Conservation (phyloP, 2,113 vertebrate genomes). For the Lophura nycthemera region DNA sequence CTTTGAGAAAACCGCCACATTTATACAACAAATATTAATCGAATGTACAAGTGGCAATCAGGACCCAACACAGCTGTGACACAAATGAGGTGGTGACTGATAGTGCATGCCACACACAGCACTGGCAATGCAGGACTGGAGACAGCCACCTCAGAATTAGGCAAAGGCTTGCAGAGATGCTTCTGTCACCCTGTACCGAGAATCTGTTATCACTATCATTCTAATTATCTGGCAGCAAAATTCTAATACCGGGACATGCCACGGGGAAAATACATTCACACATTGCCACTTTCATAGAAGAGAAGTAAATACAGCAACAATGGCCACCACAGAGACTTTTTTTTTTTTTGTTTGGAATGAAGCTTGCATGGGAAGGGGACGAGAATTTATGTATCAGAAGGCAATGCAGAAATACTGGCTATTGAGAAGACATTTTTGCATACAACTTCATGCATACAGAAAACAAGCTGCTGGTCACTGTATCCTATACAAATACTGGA, state of each 20-base stretch:
- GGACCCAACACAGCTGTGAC: not conserved
- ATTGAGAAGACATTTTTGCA: not conserved
- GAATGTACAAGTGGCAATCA: not conserved
- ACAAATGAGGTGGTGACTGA: not conserved
- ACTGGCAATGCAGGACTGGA: not conserved
- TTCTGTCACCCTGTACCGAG: not conserved
- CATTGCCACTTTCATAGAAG: not conserved
- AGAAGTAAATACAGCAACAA: not conserved
- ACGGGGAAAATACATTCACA: not conserved
- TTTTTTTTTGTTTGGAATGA: not conserved
- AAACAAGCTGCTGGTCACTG: not conserved
- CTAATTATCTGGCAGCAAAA: not conserved
- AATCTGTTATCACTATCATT: not conserved
- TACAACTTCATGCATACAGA: not conserved
- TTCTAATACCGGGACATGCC: not conserved
- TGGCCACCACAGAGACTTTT: not conserved
- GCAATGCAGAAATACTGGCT: not conserved
- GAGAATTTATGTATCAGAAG: not conserved
- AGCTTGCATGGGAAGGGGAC: not conserved
- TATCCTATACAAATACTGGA: constrained; percentile 23
- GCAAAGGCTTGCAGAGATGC: not conserved
- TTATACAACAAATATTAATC: not conserved
- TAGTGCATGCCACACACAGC: not conserved
- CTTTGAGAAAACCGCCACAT: not conserved
- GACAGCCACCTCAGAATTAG: not conserved